These are phyloP conservation scores for Pongo pygmaeus DNA, from an alignment of 2,113 vertebrate genomes.

Conservation along the genomic window DNA sequence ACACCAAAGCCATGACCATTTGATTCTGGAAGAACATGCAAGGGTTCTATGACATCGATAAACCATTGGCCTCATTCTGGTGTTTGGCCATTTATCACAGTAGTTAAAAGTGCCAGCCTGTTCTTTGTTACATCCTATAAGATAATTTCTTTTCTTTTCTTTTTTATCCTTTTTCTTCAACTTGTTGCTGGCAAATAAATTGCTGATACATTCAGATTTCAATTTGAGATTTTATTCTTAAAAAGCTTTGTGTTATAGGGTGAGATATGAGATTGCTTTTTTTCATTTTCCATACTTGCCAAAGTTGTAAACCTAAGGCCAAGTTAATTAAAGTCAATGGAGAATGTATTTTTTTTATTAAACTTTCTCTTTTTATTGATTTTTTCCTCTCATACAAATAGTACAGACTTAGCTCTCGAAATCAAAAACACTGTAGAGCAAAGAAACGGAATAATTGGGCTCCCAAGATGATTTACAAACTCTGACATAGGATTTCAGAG, in stretches of 20 bases:
- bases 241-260: background rate
- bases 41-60: background rate
- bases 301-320: constrained; percentile 62
- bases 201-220: constrained; percentile 7
- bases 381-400: constrained; percentile 65
- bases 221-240: constrained; percentile 67
- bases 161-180: constrained; percentile 31
- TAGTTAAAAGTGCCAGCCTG: background rate
- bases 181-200: constrained; percentile 45
- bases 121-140: constrained; percentile 1
- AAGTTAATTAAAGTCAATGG: constrained; percentile 74
- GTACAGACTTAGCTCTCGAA: constrained; percentile 61
- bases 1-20: background rate
- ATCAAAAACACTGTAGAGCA: constrained; percentile 29
- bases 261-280: constrained; percentile 1
- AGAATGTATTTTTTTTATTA: constrained; percentile 76
- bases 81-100: background rate
- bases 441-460: constrained; percentile 45
- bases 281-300: constrained; percentile 63
- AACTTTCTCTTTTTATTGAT: constrained; percentile 66
- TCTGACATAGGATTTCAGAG: constrained; percentile 24
- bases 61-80: background rate
- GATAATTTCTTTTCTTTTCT: constrained; percentile 25
- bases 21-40: background rate
- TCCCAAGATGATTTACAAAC: constrained; percentile 55